Evolutionary conservation across 1,140 invertebrate species (phyloP), one percentile per base, ranked within the genome.

Genomic region (Pachypeltis micranthus): DNA sequence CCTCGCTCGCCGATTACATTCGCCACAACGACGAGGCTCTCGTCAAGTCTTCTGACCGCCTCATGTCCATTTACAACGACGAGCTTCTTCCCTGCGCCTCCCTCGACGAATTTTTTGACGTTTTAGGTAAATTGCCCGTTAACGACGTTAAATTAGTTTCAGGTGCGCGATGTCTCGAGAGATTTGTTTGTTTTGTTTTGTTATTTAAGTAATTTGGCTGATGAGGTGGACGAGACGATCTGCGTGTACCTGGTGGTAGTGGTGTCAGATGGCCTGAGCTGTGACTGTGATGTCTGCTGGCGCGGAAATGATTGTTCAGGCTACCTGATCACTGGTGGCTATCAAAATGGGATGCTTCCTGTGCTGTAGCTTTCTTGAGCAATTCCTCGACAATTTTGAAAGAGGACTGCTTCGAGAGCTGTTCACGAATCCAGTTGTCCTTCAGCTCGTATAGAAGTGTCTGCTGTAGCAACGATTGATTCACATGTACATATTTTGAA

Each of bases 11-110:
- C 26, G 91, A 95, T 71, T 96, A 90, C 72, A 92, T 98, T 69
- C 83, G 95, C 2, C 86, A 92, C 70, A 96, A 94, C 77, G 96
- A 98, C 77, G 90, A 93, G 74, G 78, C 81, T 12, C 79, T 96
- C 72, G 77, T 93, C 12, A 95, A 96, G 74, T 83, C 84, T 28
- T 91, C 90, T 19, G 91, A 95, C 72, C 82, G 82, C 62, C 80
- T 93, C 44, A 81, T 98, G 54, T 77, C 81, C 14, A 79, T 81
- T 2, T 91, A 95, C 69, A 87, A 91, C 66, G 88, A 94, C 67
- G 92, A 97, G 74, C 80, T 95, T 66, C 77, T 97, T 67, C 88
- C 91, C 7, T 93, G 91, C 76, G 81, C 90, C 66, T 91, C 89
- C 7, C 89, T 96, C 74, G 81, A 80, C 19, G 92, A 96, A 77